Evolutionary conservation across 37 sponge, comb jelly and placozoan species (phyloP).

Genomic region (Cladorhizidae sp.): DNA sequence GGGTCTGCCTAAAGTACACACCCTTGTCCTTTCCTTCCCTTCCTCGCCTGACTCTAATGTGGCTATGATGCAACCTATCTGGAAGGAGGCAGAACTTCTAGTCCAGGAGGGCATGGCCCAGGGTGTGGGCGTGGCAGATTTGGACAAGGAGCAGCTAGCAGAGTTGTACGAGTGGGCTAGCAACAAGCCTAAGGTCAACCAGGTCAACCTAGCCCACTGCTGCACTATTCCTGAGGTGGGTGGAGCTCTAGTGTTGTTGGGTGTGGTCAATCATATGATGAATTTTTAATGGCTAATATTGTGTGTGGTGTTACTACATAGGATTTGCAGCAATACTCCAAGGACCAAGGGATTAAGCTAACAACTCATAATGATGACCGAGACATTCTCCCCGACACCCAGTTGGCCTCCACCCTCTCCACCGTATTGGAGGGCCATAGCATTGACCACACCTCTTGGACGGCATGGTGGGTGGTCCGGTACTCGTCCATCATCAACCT

Average conservation of each 20-base stretch:
- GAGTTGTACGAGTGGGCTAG: conserved; percentile 43
- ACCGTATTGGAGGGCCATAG: neutral
- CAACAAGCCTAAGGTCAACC: conserved; percentile 62
- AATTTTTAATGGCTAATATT: neutral
- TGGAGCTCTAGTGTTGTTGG: neutral
- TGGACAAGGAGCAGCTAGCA: conserved; percentile 41
- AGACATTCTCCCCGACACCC: conserved; percentile 31
- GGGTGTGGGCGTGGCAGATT: conserved; percentile 53
- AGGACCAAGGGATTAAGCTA: conserved; percentile 20
- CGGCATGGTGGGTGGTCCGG: conserved; percentile 29
- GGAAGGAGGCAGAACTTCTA: conserved; percentile 52
- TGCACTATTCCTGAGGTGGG: conserved; percentile 67
- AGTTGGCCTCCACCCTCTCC: conserved; percentile 13
- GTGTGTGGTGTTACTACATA: neutral
- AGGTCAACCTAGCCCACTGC: conserved; percentile 74
- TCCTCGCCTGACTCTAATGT: conserved; percentile 6
- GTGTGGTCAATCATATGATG: neutral
- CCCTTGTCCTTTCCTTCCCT: conserved; percentile 53
- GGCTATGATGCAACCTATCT: conserved; percentile 40
- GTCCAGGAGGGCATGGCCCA: conserved; percentile 13
- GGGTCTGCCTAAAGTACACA: conserved; percentile 40
- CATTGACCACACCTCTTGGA: conserved; percentile 32
- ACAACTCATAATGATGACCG: conserved; percentile 62
- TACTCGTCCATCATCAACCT: conserved; percentile 44
- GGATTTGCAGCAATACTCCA: conserved; percentile 43